Percentiles rank a stretch among this genome's conserved stretches.
Conservation (phyloP, 2,113 vertebrate species). For the Strix uralensis region DNA sequence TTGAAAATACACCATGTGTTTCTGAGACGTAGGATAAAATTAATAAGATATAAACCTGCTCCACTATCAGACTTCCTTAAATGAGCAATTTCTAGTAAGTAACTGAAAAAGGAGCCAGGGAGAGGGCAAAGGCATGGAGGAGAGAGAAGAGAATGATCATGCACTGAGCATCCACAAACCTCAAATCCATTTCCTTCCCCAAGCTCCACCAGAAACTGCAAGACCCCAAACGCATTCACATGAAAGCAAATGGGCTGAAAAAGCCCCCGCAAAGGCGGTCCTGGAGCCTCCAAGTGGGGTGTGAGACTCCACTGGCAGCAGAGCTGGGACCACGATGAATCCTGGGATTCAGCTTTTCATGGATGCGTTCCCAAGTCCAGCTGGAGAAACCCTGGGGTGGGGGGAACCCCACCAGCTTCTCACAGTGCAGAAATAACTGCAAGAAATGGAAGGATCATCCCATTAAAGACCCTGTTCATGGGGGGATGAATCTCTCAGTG, state of each 20-base stretch:
- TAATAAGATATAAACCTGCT: background rate
- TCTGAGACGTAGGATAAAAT: background rate
- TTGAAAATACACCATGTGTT: background rate
- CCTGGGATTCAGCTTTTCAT: accelerated
- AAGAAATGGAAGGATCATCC: accelerated
- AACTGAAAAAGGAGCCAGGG: background rate
- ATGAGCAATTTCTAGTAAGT: background rate
- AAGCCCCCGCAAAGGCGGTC: accelerated
- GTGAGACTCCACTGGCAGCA: background rate
- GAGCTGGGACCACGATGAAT: background rate
- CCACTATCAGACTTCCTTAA: background rate
- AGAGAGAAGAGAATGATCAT: background rate
- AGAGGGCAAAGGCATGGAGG: background rate
- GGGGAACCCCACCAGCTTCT: background rate
- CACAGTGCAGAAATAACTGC: accelerated
- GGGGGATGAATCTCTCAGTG: background rate
- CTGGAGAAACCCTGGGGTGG: background rate
- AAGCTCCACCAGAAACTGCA: accelerated
- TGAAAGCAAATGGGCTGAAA: accelerated
- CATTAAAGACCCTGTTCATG: too few relatives aligned
- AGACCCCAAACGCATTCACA: accelerated
- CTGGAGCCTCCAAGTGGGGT: background rate
- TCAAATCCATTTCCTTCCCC: background rate
- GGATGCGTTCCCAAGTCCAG: accelerated
- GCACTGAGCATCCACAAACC: accelerated